Base-by-base conservation (phyloP, 1,140 invertebrate genomes). In the Drosophila busckii region DNA sequence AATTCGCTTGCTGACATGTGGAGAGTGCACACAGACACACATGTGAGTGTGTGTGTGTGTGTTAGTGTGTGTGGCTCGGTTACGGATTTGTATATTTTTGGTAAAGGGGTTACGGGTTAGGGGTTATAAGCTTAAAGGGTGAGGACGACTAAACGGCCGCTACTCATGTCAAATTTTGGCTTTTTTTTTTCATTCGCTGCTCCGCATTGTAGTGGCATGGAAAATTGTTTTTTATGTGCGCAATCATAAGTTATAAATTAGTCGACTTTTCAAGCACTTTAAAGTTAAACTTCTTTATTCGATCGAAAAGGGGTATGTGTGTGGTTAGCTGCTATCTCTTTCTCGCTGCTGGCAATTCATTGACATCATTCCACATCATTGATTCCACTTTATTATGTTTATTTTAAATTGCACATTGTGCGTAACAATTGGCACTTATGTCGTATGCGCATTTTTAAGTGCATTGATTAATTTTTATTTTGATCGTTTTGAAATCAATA, bases 1-100 rank as follows among this genome's bases (percentile, higher is more conserved):
- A 85, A 85, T 85, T 85, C 84, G 69, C 78, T 85, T 85, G 83
- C 84, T 83, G 84, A 85, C 84, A 85, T 85, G 84, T 85, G 70
- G 59, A 71, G 62, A 49, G 45, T 54, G 42, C 44, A 41, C 44
- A 25, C 32, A 52, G 23, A 50, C 31, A 54, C 37, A 54, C 58
- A 60, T 70, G 58, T 41, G 60, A 23, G 19, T 44, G 9, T 3
- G 8, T 3, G n/a, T 10, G 8, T 32, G 3, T 12, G 42, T 25
- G 9, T 28, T 8, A 20, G 15, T 15, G 13, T 15, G 4, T 28
- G 25, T 15, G 41, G 19, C 4, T 5, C 19, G 52, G 32, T n/a
- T n/a, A n/a, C n/a, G 13, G 32, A 20, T 50, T 48, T 7, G 9
- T 32, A 6, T 19, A 26, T 16, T 28, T 31, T 49, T 49, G 20